Evolutionary conservation across 2,113 vertebrate species (phyloP).

Genomic region (Ictalurus punctatus): DNA sequence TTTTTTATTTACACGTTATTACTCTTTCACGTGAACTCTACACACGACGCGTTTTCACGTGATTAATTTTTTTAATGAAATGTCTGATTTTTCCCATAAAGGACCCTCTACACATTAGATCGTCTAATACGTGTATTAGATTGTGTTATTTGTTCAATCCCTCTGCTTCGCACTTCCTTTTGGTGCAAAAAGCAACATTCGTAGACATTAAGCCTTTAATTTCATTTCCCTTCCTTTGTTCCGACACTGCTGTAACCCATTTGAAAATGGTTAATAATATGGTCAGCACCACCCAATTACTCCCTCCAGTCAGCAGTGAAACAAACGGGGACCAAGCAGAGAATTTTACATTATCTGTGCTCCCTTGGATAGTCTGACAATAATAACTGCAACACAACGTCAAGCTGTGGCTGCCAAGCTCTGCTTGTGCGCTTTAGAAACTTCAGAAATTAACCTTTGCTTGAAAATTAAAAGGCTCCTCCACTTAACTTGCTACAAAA

Average conservation of each 20-base stretch:
- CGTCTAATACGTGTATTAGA: not conserved
- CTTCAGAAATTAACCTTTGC: constrained; percentile 65
- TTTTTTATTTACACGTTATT: not conserved
- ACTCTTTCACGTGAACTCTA: not conserved
- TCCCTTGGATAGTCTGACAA: constrained; percentile 76
- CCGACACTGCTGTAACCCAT: constrained; percentile 64
- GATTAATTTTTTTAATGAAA: not conserved
- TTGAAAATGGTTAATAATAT: constrained; percentile 73
- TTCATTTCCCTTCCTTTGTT: constrained; percentile 68
- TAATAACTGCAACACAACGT: constrained; percentile 76
- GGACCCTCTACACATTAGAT: not conserved
- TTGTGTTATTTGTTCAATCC: not conserved
- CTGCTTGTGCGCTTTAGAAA: constrained; percentile 65
- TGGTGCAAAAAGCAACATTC: constrained; percentile 50
- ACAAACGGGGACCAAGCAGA: constrained; percentile 76
- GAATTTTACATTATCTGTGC: constrained; percentile 80
- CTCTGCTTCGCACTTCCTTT: not conserved
- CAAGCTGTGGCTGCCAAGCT: constrained; percentile 73
- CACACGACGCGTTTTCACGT: not conserved
- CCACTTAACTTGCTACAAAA: not conserved
- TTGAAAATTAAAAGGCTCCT: constrained; percentile 32
- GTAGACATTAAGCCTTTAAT: constrained; percentile 70
- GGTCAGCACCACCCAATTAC: constrained; percentile 81
- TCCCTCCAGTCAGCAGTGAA: constrained; percentile 82
- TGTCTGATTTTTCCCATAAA: not conserved